phyloP scores from a whole-genome alignment of 2,113 vertebrate genomes.

The Epinephelus fuscoguttatus region DNA sequence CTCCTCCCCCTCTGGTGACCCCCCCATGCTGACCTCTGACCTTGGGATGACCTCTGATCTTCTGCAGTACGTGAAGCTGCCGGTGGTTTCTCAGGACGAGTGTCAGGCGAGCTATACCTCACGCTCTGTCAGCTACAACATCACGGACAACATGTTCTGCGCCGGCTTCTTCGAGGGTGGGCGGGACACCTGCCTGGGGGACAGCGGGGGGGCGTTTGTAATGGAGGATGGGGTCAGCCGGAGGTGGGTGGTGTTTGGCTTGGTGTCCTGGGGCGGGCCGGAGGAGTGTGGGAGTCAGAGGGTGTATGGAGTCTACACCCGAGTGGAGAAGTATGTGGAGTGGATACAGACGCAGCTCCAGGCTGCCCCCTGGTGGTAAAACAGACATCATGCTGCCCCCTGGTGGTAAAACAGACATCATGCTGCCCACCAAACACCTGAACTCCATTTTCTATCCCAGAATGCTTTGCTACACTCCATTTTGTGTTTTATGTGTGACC shows the following conservation, averaged over 20 bases:
- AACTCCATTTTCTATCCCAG: neutral
- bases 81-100: constrained; percentile 91
- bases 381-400: neutral
- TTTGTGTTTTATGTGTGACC: too few species aligned
- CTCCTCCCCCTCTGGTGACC: constrained; percentile 74
- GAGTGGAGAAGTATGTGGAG: constrained; percentile 89
- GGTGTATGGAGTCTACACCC: constrained; percentile 96
- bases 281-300: constrained; percentile 96
- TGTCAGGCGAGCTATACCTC: constrained; percentile 94
- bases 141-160: constrained; percentile 98
- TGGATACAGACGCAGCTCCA: constrained; percentile 88
- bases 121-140: constrained; percentile 91
- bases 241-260: constrained; percentile 92
- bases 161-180: constrained; percentile 94
- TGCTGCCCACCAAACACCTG: neutral
- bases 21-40: constrained; percentile 80
- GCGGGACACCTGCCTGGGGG: constrained; percentile 94
- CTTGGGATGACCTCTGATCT: constrained; percentile 81
- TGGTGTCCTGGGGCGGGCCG: constrained; percentile 97
- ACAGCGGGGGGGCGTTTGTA: constrained; percentile 95
- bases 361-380: constrained; percentile 50
- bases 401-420: too few species aligned
- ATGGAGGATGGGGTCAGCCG: constrained; percentile 84
- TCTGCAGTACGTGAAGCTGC: constrained; percentile 96
- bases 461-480: neutral